Evolutionary conservation across 2,113 vertebrate species (phyloP).

Genomic region (Eudyptes chrysolophus): DNA sequence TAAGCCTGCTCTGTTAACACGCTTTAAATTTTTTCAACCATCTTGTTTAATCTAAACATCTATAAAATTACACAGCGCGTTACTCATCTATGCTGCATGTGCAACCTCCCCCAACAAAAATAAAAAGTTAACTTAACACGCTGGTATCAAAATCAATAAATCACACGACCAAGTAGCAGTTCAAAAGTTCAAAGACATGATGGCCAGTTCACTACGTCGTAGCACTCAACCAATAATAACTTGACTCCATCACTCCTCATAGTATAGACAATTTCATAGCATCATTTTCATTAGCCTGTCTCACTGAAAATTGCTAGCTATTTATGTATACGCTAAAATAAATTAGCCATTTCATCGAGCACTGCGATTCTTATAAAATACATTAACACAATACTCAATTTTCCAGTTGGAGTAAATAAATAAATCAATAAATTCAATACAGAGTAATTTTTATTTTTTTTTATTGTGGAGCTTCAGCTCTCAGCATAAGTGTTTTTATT

Average conservation of each 20-base stretch:
- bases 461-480: conserved; percentile 69
- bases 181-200: conserved; percentile 87
- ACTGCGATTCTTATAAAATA: conserved; percentile 87
- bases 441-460: conserved; percentile 69
- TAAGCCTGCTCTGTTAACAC: conserved; percentile 51
- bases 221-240: conserved; percentile 81
- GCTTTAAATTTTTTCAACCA: conserved; percentile 64
- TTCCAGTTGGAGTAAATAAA: conserved; percentile 86
- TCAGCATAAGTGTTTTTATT: conserved; percentile 82
- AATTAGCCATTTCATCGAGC: conserved; percentile 93
- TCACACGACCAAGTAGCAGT: conserved; percentile 80
- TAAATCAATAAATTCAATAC: conserved; percentile 84
- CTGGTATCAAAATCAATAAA: conserved; percentile 81
- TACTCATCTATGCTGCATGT: conserved; percentile 30
- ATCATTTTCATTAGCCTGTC: conserved; percentile 88
- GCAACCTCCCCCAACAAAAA: conserved; percentile 31
- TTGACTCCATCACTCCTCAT: conserved; percentile 78
- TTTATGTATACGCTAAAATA: conserved; percentile 91
- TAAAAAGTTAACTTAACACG: conserved; percentile 70
- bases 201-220: conserved; percentile 77
- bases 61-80: conserved; percentile 32
- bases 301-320: conserved; percentile 88
- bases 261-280: conserved; percentile 80
- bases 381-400: conserved; percentile 83
- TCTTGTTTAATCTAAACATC: conserved; percentile 68